Percentiles rank a stretch among this genome's conserved stretches.
Conservation (phyloP, 2,888 invertebrate genomes). For the Eupithecia pulchellata region DNA sequence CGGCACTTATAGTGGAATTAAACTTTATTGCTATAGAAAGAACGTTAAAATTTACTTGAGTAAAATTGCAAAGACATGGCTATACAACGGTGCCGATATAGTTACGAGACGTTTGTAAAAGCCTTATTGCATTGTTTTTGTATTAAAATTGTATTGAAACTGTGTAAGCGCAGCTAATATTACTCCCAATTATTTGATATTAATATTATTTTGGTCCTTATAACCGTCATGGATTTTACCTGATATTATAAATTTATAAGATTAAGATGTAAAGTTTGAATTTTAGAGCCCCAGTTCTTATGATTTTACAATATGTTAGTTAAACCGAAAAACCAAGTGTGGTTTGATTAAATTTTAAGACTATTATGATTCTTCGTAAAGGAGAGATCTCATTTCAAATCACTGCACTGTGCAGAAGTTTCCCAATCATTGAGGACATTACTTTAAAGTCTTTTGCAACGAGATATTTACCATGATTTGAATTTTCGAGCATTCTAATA, state of each 20-base stretch:
- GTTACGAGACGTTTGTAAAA: background rate
- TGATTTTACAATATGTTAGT: slow-evolving; percentile 10
- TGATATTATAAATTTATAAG: background rate
- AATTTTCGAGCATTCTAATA: too few relatives aligned
- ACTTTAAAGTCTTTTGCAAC: too few relatives aligned
- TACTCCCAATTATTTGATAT: background rate
- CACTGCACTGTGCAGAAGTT: background rate
- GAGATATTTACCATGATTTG: too few relatives aligned
- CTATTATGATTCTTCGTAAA: background rate
- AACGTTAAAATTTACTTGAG: background rate
- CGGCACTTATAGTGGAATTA: background rate
- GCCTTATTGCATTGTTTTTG: slow-evolving; percentile 6
- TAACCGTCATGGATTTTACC: background rate
- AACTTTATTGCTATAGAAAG: background rate
- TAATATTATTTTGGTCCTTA: background rate
- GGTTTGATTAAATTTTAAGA: background rate
- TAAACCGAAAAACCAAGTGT: background rate
- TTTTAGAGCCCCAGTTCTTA: slow-evolving; percentile 14
- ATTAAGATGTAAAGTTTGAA: background rate
- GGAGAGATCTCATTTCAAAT: slow-evolving; percentile 5
- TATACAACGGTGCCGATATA: background rate
- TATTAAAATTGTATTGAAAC: background rate
- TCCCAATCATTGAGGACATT: background rate
- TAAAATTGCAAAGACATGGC: background rate
- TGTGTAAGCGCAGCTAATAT: slow-evolving; percentile 2